phyloP scores from a whole-genome alignment of 2,888 invertebrate genomes.

The Nomada ruficornis region DNA sequence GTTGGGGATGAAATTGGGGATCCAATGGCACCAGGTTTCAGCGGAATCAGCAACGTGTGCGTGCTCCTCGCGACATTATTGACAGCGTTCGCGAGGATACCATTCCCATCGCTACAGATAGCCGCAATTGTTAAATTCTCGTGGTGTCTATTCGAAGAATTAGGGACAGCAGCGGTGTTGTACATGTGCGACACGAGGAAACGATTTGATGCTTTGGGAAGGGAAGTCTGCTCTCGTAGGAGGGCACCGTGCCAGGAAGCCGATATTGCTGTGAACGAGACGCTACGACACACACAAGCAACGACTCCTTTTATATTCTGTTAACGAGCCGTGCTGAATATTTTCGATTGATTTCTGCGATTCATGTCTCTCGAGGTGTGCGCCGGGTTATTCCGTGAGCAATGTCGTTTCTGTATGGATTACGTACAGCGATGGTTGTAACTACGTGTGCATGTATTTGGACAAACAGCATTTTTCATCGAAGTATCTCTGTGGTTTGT shows the following conservation, averaged over 20 bases:
- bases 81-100: slow-evolving; percentile 15
- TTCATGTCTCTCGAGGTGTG: too few species aligned
- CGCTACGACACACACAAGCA: slow-evolving; percentile 47
- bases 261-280: slow-evolving; percentile 69
- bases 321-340: slow-evolving; percentile 17
- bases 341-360: neutral
- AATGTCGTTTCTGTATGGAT: too few species aligned
- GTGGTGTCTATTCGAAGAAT: slow-evolving; percentile 68
- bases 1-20: neutral
- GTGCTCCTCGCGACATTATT: neutral
- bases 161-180: slow-evolving; percentile 64
- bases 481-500: too few species aligned
- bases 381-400: too few species aligned
- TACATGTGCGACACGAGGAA: slow-evolving; percentile 68
- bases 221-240: slow-evolving; percentile 74
- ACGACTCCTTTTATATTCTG: slow-evolving; percentile 30
- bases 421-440: too few species aligned
- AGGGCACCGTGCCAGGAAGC: slow-evolving; percentile 74
- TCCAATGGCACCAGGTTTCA: neutral
- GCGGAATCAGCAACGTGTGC: neutral
- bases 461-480: too few species aligned
- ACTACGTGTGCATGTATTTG: too few species aligned
- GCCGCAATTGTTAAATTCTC: slow-evolving; percentile 64
- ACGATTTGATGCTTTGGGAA: slow-evolving; percentile 75
- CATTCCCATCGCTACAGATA: slow-evolving; percentile 45